Evolutionary conservation across 2,888 invertebrate genomes (phyloP), one percentile per base, ranked within the genome.

Genomic region (Chironomus riparius): DNA sequence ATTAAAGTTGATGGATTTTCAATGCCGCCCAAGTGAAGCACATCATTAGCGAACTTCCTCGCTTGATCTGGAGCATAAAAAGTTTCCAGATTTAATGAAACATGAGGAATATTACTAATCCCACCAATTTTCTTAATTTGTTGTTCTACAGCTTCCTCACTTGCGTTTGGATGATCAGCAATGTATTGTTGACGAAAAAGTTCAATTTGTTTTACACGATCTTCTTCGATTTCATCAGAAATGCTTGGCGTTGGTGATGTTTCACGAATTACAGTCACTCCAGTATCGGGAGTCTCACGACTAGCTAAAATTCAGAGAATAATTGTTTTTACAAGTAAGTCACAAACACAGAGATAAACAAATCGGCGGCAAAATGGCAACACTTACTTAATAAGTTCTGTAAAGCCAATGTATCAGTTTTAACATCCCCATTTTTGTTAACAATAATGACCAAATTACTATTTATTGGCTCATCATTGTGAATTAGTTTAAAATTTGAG

Each of bases 371-470:
- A 70, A 68, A 48, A 74, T 68, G 18, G 13, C 24, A 77, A 76
- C 76, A 85, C 88, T 88, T 86, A 94, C 94, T 91, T 85, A 94
- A 88, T 78, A 93, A 87, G 80, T 89, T 90, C 80, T 93, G 91
- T 78, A 94, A 87, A 79, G 92, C 90, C 80, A 91, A 90, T 81
- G 91, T 91, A 84, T 94, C 94, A 62, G 92, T 91, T 77, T 92
- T 91, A 78, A 95, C 87, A 77, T 90, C 90, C 80, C 94, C 94
- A 88, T 94, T 93, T 85, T 93, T 92, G 82, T 92, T 92, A 82
- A 94, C 92, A 82, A 94, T 90, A 83, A 95, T 90, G 80, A 93
- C 90, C 82, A 95, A 79, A 78, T 85, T 83, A 21, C 82, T 81
- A 77, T 83, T 76, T 68, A 75, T 76, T 4, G 76, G 68, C 61